Evolutionary conservation across 37 sponge, comb jelly and placozoan genomes (phyloP).

Genomic region (Oscarella lobularis): DNA sequence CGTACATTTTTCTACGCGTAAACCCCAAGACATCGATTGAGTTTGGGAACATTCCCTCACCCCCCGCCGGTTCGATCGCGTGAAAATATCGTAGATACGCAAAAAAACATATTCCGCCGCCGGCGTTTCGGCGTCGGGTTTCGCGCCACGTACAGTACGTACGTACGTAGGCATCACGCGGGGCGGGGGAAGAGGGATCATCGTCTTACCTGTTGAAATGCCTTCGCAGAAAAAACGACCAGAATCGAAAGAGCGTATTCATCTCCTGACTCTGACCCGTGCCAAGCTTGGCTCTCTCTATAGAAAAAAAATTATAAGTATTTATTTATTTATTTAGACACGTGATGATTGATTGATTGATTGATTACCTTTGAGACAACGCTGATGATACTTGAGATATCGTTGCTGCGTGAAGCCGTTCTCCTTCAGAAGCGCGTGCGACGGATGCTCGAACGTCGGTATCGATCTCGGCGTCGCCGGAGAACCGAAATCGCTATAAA

Average conservation of each 20-base stretch:
- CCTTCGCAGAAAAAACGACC: conserved; percentile 97
- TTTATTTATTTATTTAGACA: background rate
- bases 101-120: too few relatives aligned
- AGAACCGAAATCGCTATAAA: conserved; percentile 3
- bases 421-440: conserved; percentile 90
- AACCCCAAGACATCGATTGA: background rate
- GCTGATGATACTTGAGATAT: conserved; percentile 79
- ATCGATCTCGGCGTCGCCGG: conserved; percentile 42
- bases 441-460: conserved; percentile 96
- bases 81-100: too few relatives aligned
- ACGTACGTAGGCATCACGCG: background rate
- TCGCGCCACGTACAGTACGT: background rate
- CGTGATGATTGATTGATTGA: background rate
- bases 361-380: conserved; percentile 79
- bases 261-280: conserved; percentile 87
- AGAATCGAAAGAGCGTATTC: conserved; percentile 97
- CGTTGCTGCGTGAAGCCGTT: conserved; percentile 93
- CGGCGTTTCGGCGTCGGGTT: too few relatives aligned
- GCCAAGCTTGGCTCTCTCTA: conserved; percentile 74
- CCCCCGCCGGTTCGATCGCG: too few relatives aligned
- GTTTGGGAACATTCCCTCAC: background rate
- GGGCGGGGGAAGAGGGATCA: background rate
- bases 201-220: conserved; percentile 78
- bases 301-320: background rate
- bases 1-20: conserved; percentile 82